Conservation (phyloP, 2,113 vertebrate genomes). For the Ornithorhynchus anatinus region DNA sequence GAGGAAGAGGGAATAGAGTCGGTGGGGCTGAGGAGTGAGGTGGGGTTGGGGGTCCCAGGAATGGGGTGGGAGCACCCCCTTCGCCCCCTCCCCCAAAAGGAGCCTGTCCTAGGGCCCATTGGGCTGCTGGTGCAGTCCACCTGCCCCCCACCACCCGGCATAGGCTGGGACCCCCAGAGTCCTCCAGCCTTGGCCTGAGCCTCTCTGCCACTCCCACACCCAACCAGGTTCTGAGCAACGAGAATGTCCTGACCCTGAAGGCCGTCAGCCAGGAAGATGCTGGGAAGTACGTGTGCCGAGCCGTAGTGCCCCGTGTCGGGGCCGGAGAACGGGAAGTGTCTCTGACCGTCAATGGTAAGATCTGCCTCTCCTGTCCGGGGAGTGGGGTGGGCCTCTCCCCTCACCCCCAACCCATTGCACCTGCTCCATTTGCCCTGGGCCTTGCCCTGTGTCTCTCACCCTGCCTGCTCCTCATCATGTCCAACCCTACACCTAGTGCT, state of each 20-base stretch:
- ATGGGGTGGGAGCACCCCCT: not conserved
- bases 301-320: slow-evolving; percentile 93
- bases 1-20: not conserved
- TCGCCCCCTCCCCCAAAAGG: fast-evolving
- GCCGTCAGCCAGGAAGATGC: slow-evolving; percentile 94
- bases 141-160: not conserved
- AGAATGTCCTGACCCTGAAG: slow-evolving; percentile 91
- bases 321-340: slow-evolving; percentile 92
- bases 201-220: not conserved
- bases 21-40: not conserved
- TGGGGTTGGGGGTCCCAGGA: not conserved
- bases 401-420: not conserved
- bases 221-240: slow-evolving; percentile 93
- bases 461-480: too few relatives aligned
- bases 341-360: slow-evolving; percentile 93
- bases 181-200: not conserved
- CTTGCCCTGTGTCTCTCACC: not conserved
- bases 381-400: not conserved
- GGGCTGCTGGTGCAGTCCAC: fast-evolving
- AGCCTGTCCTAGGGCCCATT: fast-evolving
- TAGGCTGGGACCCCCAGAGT: not conserved
- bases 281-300: slow-evolving; percentile 94
- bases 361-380: not conserved
- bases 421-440: not conserved
- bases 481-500: not conserved